Conservation (phyloP, 1,140 invertebrate species). For the Eriosoma lanigerum region DNA sequence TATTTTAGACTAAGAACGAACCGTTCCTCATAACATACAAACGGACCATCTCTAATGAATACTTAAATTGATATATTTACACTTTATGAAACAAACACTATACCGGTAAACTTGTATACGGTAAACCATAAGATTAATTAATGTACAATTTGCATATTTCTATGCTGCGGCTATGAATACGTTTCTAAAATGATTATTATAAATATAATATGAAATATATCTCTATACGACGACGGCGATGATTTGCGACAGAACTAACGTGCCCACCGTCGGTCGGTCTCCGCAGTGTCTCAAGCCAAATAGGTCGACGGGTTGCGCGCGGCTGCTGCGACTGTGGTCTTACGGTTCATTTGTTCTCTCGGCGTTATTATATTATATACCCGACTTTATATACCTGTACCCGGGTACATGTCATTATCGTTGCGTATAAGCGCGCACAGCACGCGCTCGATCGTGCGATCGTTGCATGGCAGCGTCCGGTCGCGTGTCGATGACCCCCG, state of each 20-base stretch:
- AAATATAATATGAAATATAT: no score
- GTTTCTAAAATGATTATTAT: no score
- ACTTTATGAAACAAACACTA: no score
- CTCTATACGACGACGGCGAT: no score
- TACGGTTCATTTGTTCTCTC: background rate
- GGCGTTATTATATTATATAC: background rate
- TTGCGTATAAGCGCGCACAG: background rate
- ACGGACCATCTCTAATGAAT: no score
- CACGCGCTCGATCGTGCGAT: background rate
- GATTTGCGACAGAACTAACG: background rate
- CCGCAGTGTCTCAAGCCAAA: conserved; percentile 18
- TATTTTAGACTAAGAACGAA: no score
- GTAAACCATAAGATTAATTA: no score
- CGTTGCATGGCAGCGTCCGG: background rate
- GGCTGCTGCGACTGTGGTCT: background rate
- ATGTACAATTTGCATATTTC: no score
- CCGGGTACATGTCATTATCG: background rate
- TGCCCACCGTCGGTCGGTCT: background rate
- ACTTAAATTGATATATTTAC: no score
- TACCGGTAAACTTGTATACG: no score
- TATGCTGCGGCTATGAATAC: no score
- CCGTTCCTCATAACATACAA: no score
- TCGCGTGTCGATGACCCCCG: conserved; percentile 38
- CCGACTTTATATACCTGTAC: background rate
- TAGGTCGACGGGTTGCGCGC: conserved; percentile 44